Evolutionary conservation across 92 coral and sea anemone species (phyloP).

Genomic region (Isaurus tuberculatus): DNA sequence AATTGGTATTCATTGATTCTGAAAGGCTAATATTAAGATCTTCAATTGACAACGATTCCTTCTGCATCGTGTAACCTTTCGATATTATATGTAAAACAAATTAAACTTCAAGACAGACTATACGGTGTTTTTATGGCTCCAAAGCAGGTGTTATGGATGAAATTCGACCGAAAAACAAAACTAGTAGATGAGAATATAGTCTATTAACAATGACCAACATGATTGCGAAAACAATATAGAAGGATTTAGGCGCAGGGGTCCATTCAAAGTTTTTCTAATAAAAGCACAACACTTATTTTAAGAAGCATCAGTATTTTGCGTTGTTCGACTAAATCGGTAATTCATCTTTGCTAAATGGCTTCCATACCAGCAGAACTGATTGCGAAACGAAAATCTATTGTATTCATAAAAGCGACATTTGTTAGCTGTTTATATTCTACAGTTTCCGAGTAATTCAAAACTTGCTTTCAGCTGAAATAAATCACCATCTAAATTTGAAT

Average conservation of each 20-base stretch:
- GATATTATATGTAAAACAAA: background rate
- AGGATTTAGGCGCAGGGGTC: background rate
- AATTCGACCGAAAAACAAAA: background rate
- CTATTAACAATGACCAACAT: background rate
- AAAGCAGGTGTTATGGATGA: conserved; percentile 19
- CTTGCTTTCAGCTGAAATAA: background rate
- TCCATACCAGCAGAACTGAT: background rate
- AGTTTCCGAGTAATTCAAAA: background rate
- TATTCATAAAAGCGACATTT: background rate
- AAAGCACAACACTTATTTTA: conserved; percentile 16
- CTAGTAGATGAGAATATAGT: background rate
- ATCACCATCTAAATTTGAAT: conserved; percentile 14
- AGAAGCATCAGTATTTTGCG: background rate
- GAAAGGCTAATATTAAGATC: conserved; percentile 35
- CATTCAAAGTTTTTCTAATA: conserved; percentile 1
- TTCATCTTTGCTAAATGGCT: conserved; percentile 1
- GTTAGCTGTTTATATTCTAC: conserved; percentile 1
- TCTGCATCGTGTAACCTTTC: background rate
- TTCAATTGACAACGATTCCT: conserved; percentile 28
- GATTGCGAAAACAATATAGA: background rate
- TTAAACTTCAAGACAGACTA: background rate
- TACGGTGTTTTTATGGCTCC: background rate
- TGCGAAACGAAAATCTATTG: background rate
- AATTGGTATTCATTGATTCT: background rate
- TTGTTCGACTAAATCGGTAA: background rate